These are phyloP conservation scores for Druceiella hillmani DNA, from an alignment of 2,888 invertebrate genomes.

Conservation along the genomic window DNA sequence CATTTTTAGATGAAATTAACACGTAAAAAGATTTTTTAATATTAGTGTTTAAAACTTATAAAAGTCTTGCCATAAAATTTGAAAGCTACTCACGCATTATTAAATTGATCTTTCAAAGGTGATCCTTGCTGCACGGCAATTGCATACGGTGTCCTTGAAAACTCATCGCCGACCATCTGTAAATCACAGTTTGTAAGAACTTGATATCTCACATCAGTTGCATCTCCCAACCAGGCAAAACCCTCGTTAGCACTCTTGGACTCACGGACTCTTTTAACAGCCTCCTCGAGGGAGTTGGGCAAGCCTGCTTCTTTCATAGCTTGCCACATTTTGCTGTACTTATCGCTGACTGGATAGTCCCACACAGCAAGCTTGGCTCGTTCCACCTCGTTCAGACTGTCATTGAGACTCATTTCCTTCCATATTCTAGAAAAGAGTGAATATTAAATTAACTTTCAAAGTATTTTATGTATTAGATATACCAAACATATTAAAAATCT, in stretches of 20 bases:
- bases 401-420: conserved; percentile 97
- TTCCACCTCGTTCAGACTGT: conserved; percentile 84
- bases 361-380: conserved; percentile 93
- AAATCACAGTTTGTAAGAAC: conserved; percentile 82
- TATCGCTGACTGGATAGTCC: conserved; percentile 98
- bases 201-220: conserved; percentile 81
- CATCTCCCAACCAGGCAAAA: conserved; percentile 92
- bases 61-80: no score
- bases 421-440: conserved; percentile 65
- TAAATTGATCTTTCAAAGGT: conserved; percentile 88
- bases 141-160: conserved; percentile 95
- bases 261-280: conserved; percentile 66
- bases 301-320: conserved; percentile 84
- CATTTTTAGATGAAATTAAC: no score
- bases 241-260: conserved; percentile 64
- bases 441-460: not conserved
- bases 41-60: no score
- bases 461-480: no score
- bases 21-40: no score
- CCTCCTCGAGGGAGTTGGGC: conserved; percentile 74
- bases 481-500: no score
- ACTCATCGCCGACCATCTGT: conserved; percentile 92
- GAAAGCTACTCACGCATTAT: conserved; percentile 75
- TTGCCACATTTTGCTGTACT: conserved; percentile 98
- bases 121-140: conserved; percentile 96